Evolutionary conservation across 2,888 invertebrate species (phyloP), one percentile per base, ranked within the genome.

Genomic region (Caenorhabditis parvicauda): DNA sequence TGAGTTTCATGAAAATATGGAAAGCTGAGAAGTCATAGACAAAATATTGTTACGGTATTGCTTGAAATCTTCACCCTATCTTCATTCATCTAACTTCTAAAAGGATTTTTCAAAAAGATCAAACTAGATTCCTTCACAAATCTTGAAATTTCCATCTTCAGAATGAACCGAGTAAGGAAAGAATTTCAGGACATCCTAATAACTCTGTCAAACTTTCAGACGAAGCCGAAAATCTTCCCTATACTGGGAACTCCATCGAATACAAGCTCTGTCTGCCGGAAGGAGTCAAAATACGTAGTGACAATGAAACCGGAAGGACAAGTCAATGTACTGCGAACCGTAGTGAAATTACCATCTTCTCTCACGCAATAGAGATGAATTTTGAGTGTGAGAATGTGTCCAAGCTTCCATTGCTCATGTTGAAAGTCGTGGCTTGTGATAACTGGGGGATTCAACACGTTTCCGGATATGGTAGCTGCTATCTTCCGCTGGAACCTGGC

Each of bases 381-480:
- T 55, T 63, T 29, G 63, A 63, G 27, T 44, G 29, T 46, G 39
- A 12, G 17, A 14, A 2, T 6, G 3, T 37, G 3, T 1, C n/a
- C 1, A 25, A 47, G n/a, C 27, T 22, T 28, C 60, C 60, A 3
- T 9, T 54, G 19, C 19, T 64, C 1, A 48, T 60, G 57, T n/a
- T 64, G 2, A 22, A 58, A 9, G 22, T 60, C 9, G 47, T 51
- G 54, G 45, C 57, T 1, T 43, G 48, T 2, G 64, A 64, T 38
- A 51, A 47, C 25, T 64, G 64, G 64, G 64, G 64, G 32, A 32
- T 59, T 43, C 57, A 59, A 32, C 57, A 56, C 47, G 51, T 57
- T 3, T 54, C 60, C 17, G 64, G 64, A 22, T 64, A 60, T 44
- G 64, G 60, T 7, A 42, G 32, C 9, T 19, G 29, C 0, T 45